Evolutionary conservation across 2,797 vertebrate species (phyloP), one percentile per base, ranked within the genome.

Genomic region (Anguilla anguilla): DNA sequence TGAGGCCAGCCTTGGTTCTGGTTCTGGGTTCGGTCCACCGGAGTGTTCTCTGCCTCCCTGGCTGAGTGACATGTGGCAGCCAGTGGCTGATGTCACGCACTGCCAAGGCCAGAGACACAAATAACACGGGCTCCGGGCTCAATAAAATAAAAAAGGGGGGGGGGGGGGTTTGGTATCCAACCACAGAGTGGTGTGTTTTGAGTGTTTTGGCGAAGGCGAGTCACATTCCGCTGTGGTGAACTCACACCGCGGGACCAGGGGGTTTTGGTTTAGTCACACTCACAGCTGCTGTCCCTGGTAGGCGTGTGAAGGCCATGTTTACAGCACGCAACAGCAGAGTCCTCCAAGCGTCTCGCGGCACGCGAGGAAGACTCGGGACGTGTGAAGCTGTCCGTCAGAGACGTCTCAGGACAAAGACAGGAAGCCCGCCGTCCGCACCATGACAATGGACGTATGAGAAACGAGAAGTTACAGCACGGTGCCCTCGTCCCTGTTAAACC

Each of bases 51-150:
- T 13, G 39, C 51, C 15, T 84, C 61, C 53, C 28, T 31, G 64
- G 35, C 82, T 87, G 31, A 69, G 43, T 72, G 83, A 84, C 31
- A 82, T 74, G 49, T 57, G 6, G 64, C 35, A 83, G 49, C 46
- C 87, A 57, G 51, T 72, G 61, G 61, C 49, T 74, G 31, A 87
- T 64, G 43, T 84, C 51, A 39, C 59, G 7, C 22, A 55, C 13
- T 84, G 49, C 31, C 87, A 0, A 57, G 53, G n/a, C 4, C 55
- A 72, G 28, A 72, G 53, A 83, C 69, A 59, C 61, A 31, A 77
- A 57, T 74, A 61, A 39, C 39, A 79, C 10, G 46, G 49, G 19
- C 87, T 85, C 69, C 17, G 46, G 49, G 19, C 87, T 85, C 69
- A 85, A 61, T 85, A 87, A 72, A 64, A 35, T 43, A 31, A 35